phyloP scores from a whole-genome alignment of 2,113 vertebrate genomes.

The Neodon shergylaensis region DNA sequence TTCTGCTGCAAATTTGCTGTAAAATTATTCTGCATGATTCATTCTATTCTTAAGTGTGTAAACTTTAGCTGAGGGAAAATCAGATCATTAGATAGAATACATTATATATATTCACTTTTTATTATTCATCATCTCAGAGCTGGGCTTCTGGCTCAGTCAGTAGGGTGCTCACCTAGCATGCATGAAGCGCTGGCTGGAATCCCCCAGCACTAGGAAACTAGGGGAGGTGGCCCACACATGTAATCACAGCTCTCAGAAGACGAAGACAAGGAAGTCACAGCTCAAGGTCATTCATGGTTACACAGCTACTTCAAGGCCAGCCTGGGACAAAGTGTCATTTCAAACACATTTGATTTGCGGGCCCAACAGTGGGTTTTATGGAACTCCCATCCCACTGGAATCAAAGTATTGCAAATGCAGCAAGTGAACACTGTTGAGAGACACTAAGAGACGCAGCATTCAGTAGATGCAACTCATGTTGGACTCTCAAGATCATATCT shows the following conservation, averaged over 20 bases:
- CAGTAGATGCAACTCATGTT: background rate
- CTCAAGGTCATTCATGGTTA: background rate
- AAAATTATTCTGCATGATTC: background rate
- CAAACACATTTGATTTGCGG: background rate
- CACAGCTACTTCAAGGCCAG: background rate
- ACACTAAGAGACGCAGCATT: background rate
- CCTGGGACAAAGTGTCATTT: too few species aligned
- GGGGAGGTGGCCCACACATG: background rate
- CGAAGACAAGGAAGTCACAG: too few species aligned
- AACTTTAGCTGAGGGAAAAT: background rate
- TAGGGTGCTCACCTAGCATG: too few species aligned
- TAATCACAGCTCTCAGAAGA: background rate
- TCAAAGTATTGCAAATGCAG: background rate
- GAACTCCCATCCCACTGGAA: background rate
- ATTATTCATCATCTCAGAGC: background rate
- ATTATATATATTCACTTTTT: background rate
- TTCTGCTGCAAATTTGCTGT: background rate
- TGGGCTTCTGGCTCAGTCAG: background rate
- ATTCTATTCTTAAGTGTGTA: background rate
- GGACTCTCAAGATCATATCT: background rate
- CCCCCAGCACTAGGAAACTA: background rate
- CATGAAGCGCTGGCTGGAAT: background rate
- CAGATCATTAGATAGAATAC: background rate
- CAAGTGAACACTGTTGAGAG: background rate
- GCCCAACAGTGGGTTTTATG: background rate